A percentile compares a stretch with the other conserved stretches of the same genome.
These are phyloP conservation scores for Trinorchestia longiramus DNA, from an alignment of 1,140 invertebrate genomes.

Conservation along the genomic window DNA sequence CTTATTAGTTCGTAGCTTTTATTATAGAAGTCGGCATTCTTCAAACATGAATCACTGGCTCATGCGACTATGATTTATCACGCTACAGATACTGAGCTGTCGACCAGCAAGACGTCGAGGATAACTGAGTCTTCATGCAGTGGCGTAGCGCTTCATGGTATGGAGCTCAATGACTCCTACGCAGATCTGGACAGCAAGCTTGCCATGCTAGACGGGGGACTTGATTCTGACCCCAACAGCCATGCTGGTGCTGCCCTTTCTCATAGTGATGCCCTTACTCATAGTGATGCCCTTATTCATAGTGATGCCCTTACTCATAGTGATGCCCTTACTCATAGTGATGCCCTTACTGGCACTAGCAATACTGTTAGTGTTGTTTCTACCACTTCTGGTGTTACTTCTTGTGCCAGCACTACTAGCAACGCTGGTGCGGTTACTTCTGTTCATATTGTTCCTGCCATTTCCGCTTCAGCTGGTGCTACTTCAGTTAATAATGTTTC, in stretches of 20 bases:
- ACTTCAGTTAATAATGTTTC: not conserved
- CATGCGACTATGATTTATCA: not conserved
- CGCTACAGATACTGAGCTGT: not conserved
- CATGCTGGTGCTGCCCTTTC: not conserved
- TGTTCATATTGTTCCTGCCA: not conserved
- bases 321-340: too few relatives aligned
- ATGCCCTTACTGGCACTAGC: too few relatives aligned
- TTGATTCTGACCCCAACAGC: not conserved
- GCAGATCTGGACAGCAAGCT: slow-evolving; percentile 49
- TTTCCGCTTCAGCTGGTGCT: not conserved
- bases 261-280: too few relatives aligned
- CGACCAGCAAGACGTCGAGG: not conserved
- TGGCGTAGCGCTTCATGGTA: not conserved
- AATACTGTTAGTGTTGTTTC: too few relatives aligned
- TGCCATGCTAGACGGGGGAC: not conserved
- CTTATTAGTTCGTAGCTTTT: too few relatives aligned
- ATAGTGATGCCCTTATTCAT: too few relatives aligned
- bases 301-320: too few relatives aligned
- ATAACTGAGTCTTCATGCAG: not conserved
- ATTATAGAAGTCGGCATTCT: too few relatives aligned
- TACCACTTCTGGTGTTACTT: too few relatives aligned
- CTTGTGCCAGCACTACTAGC: too few relatives aligned
- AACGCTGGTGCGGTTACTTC: too few relatives aligned
- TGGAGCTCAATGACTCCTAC: slow-evolving; percentile 17
- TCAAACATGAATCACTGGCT: not conserved